These are phyloP conservation scores for Mareca penelope DNA, from an alignment of 2,797 vertebrate genomes.

Conservation along the genomic window DNA sequence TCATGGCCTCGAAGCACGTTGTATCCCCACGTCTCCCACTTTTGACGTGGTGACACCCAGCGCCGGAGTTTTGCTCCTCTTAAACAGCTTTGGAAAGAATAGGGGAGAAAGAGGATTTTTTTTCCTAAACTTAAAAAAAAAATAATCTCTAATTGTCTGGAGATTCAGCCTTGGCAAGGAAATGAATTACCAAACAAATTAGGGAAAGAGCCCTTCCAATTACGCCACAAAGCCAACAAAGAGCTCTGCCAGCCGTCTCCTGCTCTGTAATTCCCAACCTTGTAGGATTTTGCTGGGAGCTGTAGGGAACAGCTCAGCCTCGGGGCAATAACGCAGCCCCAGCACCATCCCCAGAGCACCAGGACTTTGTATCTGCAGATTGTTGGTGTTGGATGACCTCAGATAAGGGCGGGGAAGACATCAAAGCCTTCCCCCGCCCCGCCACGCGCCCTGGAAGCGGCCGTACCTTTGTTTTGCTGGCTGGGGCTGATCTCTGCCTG, in stretches of 20 bases:
- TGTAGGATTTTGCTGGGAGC: background rate
- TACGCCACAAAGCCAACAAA: background rate
- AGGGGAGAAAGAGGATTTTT: background rate
- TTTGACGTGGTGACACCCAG: too few relatives aligned
- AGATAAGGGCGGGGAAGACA: background rate
- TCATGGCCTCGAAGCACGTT: background rate
- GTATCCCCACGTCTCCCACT: background rate
- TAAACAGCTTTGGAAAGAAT: background rate
- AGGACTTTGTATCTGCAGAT: background rate
- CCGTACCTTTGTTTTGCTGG: slow-evolving; percentile 80
- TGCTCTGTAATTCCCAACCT: background rate
- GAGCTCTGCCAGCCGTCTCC: background rate
- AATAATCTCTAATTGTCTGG: background rate
- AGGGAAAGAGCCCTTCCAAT: background rate
- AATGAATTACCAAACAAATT: background rate
- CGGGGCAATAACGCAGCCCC: accelerated
- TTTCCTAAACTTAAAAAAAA: background rate
- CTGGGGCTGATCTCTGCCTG: slow-evolving; percentile 72
- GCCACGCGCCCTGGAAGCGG: accelerated
- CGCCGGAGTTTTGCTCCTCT: background rate
- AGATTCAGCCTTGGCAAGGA: background rate
- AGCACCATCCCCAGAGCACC: background rate
- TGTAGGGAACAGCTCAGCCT: background rate
- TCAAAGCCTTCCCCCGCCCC: background rate
- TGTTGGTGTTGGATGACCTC: background rate